Percentiles rank a stretch among this genome's conserved stretches.
Conservation (phyloP, 2,888 invertebrate genomes). For the Sminthurinus aureus region DNA sequence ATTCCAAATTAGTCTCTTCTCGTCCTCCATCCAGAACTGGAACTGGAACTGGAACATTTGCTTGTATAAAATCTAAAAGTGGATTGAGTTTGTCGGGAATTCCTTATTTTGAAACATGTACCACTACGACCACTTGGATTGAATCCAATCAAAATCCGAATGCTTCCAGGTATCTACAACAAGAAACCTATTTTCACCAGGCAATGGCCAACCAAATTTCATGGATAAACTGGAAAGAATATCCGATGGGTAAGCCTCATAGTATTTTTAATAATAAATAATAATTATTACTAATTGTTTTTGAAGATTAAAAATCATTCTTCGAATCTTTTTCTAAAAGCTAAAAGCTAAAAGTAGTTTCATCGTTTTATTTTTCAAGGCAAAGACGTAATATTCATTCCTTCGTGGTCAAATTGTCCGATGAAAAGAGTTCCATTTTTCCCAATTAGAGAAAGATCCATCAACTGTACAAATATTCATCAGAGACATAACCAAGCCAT, state of each 20-base stretch:
- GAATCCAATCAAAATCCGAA: neutral
- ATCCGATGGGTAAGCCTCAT: conserved; percentile 19
- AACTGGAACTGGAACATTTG: neutral
- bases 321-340: no score
- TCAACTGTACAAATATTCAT: conserved; percentile 35
- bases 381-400: conserved; percentile 21
- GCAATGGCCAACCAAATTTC: no score
- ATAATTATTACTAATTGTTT: neutral
- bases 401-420: conserved; percentile 7
- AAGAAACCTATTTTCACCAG: neutral
- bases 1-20: conserved; percentile 1
- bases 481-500: conserved; percentile 26
- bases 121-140: no score
- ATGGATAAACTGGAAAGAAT: conserved; percentile 23
- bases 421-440: conserved; percentile 26
- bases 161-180: neutral
- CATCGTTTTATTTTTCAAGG: neutral
- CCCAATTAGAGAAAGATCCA: conserved; percentile 20
- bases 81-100: neutral
- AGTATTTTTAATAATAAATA: neutral
- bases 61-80: no score
- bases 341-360: no score
- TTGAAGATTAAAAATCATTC: neutral
- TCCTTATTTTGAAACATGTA: neutral
- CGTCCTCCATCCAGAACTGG: neutral